Evolutionary conservation across 2,797 vertebrate genomes (phyloP).

Genomic region (Apogon talboti): DNA sequence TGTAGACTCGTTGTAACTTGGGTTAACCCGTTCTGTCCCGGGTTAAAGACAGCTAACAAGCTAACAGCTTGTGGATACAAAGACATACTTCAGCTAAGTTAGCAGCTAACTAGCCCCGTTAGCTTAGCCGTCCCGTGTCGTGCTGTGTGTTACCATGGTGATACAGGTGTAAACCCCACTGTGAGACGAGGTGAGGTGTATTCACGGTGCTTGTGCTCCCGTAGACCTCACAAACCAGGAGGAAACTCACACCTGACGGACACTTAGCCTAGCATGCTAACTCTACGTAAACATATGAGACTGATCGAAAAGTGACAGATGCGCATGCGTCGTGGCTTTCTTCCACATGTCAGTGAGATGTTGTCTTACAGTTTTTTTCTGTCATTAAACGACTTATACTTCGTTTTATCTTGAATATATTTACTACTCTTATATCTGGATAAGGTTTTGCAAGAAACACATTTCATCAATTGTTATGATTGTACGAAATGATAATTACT

Average conservation of each 20-base stretch:
- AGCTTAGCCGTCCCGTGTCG: not conserved
- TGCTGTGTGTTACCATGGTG: not conserved
- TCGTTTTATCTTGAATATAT: too few relatives aligned
- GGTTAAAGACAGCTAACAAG: conserved; percentile 34
- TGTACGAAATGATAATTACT: too few relatives aligned
- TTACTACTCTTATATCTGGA: too few relatives aligned
- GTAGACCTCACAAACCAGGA: not conserved
- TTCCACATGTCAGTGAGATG: conserved; percentile 37
- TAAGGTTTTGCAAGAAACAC: too few relatives aligned
- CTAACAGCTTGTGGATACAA: conserved; percentile 26
- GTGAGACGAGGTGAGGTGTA: not conserved
- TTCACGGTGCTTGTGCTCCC: not conserved
- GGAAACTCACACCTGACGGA: not conserved
- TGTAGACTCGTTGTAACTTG: too few relatives aligned
- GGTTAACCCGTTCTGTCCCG: too few relatives aligned
- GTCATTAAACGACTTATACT: too few relatives aligned
- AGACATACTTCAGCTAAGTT: conserved; percentile 40
- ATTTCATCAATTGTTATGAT: too few relatives aligned
- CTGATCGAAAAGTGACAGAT: conserved; percentile 36
- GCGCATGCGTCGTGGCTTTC: conserved; percentile 56
- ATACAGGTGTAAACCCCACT: rapidly evolving
- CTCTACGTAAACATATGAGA: conserved; percentile 66
- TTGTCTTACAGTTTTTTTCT: not conserved
- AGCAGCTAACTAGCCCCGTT: conserved; percentile 27
- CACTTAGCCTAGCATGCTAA: conserved; percentile 74